phyloP scores from a whole-genome alignment of 2,888 invertebrate genomes.

The Drosophila parthenogenetica region DNA sequence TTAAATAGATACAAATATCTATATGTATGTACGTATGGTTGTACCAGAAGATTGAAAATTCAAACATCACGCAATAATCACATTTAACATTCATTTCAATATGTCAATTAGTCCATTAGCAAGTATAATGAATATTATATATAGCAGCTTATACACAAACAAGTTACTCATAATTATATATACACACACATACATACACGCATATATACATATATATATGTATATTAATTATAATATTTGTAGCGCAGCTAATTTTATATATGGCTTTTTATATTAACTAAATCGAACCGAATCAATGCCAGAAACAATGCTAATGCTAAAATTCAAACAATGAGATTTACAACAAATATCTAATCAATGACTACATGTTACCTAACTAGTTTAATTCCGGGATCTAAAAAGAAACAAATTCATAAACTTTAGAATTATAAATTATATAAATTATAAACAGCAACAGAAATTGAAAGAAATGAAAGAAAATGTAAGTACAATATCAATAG shows the following conservation, averaged over 20 bases:
- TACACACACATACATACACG: conserved; percentile 8
- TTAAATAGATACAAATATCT: conserved; percentile 16
- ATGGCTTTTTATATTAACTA: conserved; percentile 63
- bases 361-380: conserved; percentile 73
- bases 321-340: conserved; percentile 53
- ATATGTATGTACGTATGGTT: conserved; percentile 49
- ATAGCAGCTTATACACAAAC: conserved; percentile 36
- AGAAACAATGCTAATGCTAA: conserved; percentile 41
- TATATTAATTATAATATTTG: conserved; percentile 50
- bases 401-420: conserved; percentile 24
- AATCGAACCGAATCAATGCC: conserved; percentile 43
- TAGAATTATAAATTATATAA: conserved; percentile 44
- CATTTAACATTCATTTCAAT: conserved; percentile 55
- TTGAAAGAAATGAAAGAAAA: conserved; percentile 11
- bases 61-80: conserved; percentile 42
- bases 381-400: conserved; percentile 56
- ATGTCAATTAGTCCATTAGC: conserved; percentile 73
- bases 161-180: conserved; percentile 17
- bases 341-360: conserved; percentile 50
- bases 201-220: conserved; percentile 11
- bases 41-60: conserved; percentile 46
- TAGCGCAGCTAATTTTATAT: conserved; percentile 59
- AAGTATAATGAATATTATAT: conserved; percentile 24
- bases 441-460: not conserved
- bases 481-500: conserved; percentile 45